Base-by-base conservation (phyloP, 1,140 invertebrate species). In the Ectropis grisescens region DNA sequence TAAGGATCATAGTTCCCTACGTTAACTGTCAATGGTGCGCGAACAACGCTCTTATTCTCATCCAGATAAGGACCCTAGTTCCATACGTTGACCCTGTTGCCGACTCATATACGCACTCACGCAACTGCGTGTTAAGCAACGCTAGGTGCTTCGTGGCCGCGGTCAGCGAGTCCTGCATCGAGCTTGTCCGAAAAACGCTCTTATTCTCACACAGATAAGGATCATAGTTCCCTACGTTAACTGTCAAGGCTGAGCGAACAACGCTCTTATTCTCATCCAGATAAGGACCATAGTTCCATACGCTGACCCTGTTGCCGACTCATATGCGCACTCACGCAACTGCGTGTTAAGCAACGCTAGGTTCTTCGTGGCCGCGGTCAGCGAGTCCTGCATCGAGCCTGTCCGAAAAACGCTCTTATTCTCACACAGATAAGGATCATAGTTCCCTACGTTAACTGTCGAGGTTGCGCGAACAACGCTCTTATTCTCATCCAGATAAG, bases 131-230 rank as follows among this genome's bases (percentile, higher is more conserved):
- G 38, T 89, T 86, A 8, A 91, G 55, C 9, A 89, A 44, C 29
- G 85, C 82, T 38, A 89, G 79, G 56, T 86, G 85, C 34, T 89
- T 89, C 22, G 84, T 82, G 2, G 88, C 86, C 19, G 84, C 83
- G 38, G 88, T 82, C 14, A 88, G 50, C 7, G 85, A 79, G 62
- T 86, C 85, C 58, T 87, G 82, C 84, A 90, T 85, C 2, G 86
- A 87, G 2, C 74, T 70, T 87, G 25, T 78, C 42, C 26, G 71
- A 50, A 6, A 41, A 11, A 13, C 43, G 60, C 19, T 5, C 19
- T n/a, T n/a, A n/a, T n/a, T n/a, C n/a, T n/a, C n/a, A n/a, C n/a
- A n/a, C n/a, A n/a, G n/a, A n/a, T n/a, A n/a, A n/a, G n/a, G n/a
- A n/a, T n/a, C n/a, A n/a, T n/a, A n/a, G n/a, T n/a, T n/a, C n/a